Base-by-base conservation (phyloP, 1,140 invertebrate species). In the Caenorhabditis latens region DNA sequence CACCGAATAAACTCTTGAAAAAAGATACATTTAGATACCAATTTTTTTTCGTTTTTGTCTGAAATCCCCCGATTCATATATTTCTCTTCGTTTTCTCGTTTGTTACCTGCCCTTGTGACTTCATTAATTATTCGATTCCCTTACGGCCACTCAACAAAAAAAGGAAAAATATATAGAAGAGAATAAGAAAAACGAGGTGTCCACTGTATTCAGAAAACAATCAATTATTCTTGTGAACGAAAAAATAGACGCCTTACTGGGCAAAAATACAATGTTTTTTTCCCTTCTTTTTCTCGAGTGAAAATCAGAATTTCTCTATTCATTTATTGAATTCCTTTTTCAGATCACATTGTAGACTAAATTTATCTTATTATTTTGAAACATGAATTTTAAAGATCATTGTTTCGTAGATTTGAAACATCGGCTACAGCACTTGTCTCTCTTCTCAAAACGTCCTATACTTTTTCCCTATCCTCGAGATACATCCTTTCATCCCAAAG, bases 181-280 rank as follows among this genome's bases (percentile, higher is more conserved):
- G 24, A 65, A 65, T 8, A 65, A 65, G 61, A 65, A 65, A 65
- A 65, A 71, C 42, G 65, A 71, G 42, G 42, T 43, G 65, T 43
- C 42, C 65, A 43, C 19, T 61, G 19, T 43, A 16, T 71, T 42
- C 14, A 71, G 32, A 65, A 65, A 65, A 65, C 32, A 65, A 65
- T 65, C 8, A 32, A 65, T 65, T 65, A 65, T 65, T 65, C 61
- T 6, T 61, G 57, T n/a, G 57, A 65, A 65, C 21, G 16, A 71
- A 71, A 19, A 24, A 14, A 71, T 58, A n/a, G 55, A 63, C n/a
- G 11, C 4, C 8, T 63, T 63, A 21, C 65, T 14, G 19, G 6
- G 65, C 43, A 46, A 19, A 24, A 61, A 61, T 61, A 53, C 50
- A 16, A 53, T 53, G 50, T 53, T 5, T 16, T 32, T 53, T 14